Evolutionary conservation across 1,140 invertebrate genomes (phyloP), one percentile per base, ranked within the genome.

Genomic region (Sitobion miscanthi): DNA sequence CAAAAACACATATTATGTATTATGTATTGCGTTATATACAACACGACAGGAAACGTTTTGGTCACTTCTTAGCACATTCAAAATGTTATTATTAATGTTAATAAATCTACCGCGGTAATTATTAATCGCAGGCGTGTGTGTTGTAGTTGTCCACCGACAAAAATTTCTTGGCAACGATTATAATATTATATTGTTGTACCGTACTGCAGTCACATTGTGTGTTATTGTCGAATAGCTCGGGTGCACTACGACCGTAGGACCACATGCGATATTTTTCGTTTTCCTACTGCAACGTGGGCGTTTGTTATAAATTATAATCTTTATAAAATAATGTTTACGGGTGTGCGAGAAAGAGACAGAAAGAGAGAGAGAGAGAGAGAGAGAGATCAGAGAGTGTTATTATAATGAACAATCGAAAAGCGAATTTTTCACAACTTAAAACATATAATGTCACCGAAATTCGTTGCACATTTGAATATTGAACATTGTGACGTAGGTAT

Each of bases 121-220:
- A 90, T 90, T 85, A 52, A 86, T 42, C 82, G 47, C 35, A 21
- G 35, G 49, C 77, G 82, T 92, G 91, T 93, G 82, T 92, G 91
- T 93, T 45, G 82, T 57, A 42, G 42, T 42, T 42, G 42, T 42
- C 49, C 35, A 0, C 77, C 82, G 82, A 85, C 62, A 86, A 42
- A 57, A 57, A 54, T 54, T 49, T 85, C 35, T 93, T 86, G 91
- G 91, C 91, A 57, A 86, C 88, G 23, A 21, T 57, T 42, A 90
- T 11, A 38, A 5, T 14, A 87, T 30, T 49, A 14, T 87, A 21
- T 77, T 47, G 83, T 54, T 2, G 52, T 85, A 42, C 9, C 9
- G 38, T 85, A 45, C 21, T 7, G 20, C 21, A 38, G 23, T 45
- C 83, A 83, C 82, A 77, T 30, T 30, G 45, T 47, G 85, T 86